These are phyloP conservation scores for Agrilus planipennis DNA, from an alignment of 1,140 invertebrate genomes.

Conservation along the genomic window DNA sequence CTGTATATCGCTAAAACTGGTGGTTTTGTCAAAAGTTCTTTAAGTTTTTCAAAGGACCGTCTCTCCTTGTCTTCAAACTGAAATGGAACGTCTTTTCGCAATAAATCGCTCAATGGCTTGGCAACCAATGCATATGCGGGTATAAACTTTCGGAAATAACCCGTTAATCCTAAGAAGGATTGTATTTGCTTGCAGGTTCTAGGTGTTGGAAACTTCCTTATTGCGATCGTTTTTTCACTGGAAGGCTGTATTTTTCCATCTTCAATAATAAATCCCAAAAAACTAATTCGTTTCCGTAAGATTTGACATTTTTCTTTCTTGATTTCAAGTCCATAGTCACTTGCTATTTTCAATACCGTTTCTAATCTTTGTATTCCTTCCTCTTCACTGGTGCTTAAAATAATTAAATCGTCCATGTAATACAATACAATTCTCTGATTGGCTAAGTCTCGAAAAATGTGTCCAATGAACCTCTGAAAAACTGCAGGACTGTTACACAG, in stretches of 20 bases:
- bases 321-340: too few relatives aligned
- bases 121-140: conserved; percentile 21
- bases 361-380: too few relatives aligned
- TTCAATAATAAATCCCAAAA: neutral
- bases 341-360: too few relatives aligned
- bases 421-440: too few relatives aligned
- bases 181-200: conserved; percentile 1
- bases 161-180: conserved; percentile 5
- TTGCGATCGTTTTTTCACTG: neutral
- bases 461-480: conserved; percentile 3
- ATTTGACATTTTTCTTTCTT: too few relatives aligned
- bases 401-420: too few relatives aligned
- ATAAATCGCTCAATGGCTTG: conserved; percentile 19
- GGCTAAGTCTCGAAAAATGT: too few relatives aligned
- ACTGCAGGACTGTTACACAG: conserved; percentile 28
- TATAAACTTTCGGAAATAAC: conserved; percentile 29
- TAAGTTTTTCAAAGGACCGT: conserved; percentile 7
- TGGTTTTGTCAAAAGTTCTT: neutral
- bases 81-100: conserved; percentile 20
- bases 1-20: conserved; percentile 29
- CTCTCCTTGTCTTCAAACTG: conserved; percentile 10
- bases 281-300: neutral
- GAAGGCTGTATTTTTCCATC: neutral
- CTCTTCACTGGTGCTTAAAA: too few relatives aligned
- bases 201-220: conserved; percentile 2